Evolutionary conservation across 1,140 invertebrate genomes (phyloP), one percentile per base, ranked within the genome.

Genomic region (Euura saliciscinereae): DNA sequence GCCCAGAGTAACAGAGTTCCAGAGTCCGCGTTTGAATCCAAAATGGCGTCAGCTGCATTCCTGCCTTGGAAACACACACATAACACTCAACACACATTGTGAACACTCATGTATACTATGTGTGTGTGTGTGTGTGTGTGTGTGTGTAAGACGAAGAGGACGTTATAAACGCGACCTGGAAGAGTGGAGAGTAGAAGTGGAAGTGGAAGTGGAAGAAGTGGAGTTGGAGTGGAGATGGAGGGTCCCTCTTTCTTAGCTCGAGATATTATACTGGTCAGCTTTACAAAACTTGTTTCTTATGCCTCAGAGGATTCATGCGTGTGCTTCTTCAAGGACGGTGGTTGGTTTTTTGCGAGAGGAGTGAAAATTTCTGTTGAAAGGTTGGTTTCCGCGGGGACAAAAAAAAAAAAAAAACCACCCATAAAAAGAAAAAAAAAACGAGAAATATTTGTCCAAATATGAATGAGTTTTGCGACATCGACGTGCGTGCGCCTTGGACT

Each of bases 281-380:
- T 28, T 59, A 59, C 51, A n/a, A 59, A 59, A 59, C 51, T 59
- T 59, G 51, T 59, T 59, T 59, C 51, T 59, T n/a, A 59, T 28
- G 28, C 28, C 28, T 28, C 28, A 28, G 28, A 28, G 28, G 28
- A 28, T 28, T 28, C 28, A 28, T 28, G 28, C 28, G 28, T 28
- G 28, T 28, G 28, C 28, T 28, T 28, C 28, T 0, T 28, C 51
- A n/a, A 5, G 13, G 51, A 59, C 13, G 51, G 51, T n/a, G 6
- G 51, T 4, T 59, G 28, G 28, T 28, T 28, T 28, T 28, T 28
- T 28, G 6, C 13, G 13, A 59, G 51, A 59, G 13, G 13, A 59
- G 10, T 59, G 51, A 59, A 59, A 59, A 59, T 59, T 6, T 59
- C 51, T 59, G 51, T 59, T 28, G 3, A 59, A 8, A 59, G 10